These are phyloP conservation scores for Leucopsar rothschildi DNA, from an alignment of 2,113 vertebrate species.

Conservation along the genomic window DNA sequence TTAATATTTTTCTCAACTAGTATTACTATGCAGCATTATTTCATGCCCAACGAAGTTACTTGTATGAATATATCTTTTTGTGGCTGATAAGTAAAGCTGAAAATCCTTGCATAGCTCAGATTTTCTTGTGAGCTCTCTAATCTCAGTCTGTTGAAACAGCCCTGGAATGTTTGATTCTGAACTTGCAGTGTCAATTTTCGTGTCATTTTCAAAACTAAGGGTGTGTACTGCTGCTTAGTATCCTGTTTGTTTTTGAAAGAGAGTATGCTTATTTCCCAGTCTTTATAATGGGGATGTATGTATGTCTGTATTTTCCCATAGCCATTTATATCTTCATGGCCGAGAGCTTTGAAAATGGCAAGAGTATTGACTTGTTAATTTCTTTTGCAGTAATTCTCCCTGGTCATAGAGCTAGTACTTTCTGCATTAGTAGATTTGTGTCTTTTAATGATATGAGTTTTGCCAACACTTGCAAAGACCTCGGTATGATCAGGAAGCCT, in stretches of 20 bases:
- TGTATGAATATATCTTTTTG: not conserved
- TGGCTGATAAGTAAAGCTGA: not conserved
- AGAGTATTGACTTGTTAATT: not conserved
- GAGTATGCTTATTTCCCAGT: not conserved
- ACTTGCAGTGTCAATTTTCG: not conserved
- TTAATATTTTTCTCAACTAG: not conserved
- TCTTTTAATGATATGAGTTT: not conserved
- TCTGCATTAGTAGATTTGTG: not conserved
- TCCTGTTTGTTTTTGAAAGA: not conserved
- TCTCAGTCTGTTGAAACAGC: not conserved
- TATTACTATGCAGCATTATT: not conserved
- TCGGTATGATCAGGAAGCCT: not conserved
- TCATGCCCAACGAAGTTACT: not conserved
- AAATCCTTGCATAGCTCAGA: not conserved
- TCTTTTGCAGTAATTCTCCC: not conserved
- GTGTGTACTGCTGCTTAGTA: not conserved
- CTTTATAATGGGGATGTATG: not conserved
- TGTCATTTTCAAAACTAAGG: not conserved
- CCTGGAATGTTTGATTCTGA: conserved; percentile 10
- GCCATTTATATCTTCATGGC: not conserved
- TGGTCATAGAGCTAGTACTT: not conserved
- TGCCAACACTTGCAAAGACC: not conserved
- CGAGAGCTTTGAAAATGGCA: not conserved
- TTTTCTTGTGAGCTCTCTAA: not conserved
- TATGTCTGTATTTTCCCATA: not conserved